Percentiles rank a stretch among this genome's conserved stretches.
phyloP scores from a whole-genome alignment of 2,113 vertebrate genomes.

The Coturnix japonica region DNA sequence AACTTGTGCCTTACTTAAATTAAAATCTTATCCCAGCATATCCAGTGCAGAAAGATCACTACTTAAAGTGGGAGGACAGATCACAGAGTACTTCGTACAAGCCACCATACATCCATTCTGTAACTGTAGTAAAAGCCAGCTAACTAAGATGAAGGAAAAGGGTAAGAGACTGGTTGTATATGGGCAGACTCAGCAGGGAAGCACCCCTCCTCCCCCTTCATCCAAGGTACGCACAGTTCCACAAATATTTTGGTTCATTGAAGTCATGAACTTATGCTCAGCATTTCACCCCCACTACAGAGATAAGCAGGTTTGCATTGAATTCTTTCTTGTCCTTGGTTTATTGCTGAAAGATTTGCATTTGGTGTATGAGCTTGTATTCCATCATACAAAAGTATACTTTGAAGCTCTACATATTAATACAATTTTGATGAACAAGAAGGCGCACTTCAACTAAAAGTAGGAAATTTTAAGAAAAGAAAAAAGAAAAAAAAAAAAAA shows the following conservation, averaged over 20 bases:
- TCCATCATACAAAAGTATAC: not conserved
- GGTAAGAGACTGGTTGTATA: not conserved
- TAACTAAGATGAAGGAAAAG: not conserved
- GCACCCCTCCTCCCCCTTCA: not conserved
- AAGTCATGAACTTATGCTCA: not conserved
- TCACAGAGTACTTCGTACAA: not conserved
- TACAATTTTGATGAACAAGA: not conserved
- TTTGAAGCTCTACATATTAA: not conserved
- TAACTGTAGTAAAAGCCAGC: not conserved
- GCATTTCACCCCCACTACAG: not conserved
- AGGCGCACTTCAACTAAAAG: not conserved
- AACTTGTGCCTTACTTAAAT: not conserved
- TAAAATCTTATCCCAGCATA: not conserved
- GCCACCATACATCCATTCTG: not conserved
- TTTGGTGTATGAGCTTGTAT: not conserved
- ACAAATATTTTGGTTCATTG: not conserved
- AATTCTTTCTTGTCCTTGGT: not conserved
- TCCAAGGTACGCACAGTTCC: not conserved
- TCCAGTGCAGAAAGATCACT: not conserved
- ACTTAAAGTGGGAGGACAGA: not conserved
- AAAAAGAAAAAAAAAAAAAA: not conserved
- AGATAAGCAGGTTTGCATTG: accelerated
- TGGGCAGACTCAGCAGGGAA: not conserved
- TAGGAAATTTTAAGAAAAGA: not conserved
- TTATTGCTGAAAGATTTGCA: not conserved